Conservation (phyloP, 2,888 invertebrate genomes). For the Carpatolechia fugitivella region DNA sequence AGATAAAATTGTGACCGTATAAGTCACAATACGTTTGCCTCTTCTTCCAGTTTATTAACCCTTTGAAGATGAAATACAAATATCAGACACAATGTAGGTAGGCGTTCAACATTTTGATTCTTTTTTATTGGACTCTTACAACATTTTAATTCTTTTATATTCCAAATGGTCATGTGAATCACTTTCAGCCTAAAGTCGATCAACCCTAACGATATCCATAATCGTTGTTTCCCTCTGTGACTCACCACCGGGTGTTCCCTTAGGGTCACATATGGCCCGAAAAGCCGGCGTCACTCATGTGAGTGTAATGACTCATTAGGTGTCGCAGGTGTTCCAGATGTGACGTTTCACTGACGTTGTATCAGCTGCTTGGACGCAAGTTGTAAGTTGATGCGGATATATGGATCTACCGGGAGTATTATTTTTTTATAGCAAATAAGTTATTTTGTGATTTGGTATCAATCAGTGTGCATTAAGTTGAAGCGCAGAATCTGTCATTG, state of each 20-base stretch:
- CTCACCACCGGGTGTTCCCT: conserved; percentile 28
- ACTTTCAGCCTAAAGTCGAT: conserved; percentile 3
- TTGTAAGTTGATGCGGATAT: background rate
- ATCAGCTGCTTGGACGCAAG: background rate
- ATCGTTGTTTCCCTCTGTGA: conserved; percentile 21
- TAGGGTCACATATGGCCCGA: conserved; percentile 32
- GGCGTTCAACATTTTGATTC: background rate
- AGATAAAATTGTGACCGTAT: no score
- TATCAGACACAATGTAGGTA: background rate
- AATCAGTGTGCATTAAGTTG: no score
- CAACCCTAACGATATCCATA: conserved; percentile 10
- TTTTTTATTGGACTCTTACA: no score
- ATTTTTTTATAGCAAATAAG: no score
- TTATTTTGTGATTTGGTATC: no score
- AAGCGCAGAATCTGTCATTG: no score
- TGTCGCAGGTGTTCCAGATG: conserved; percentile 37
- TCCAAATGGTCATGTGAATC: conserved; percentile 8
- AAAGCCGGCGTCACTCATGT: conserved; percentile 30
- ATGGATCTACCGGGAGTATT: no score
- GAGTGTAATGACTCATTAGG: conserved; percentile 40
- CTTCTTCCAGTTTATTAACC: conserved; percentile 2
- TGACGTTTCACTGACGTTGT: conserved; percentile 23
- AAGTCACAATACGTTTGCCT: background rate
- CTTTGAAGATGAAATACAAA: background rate
- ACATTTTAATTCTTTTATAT: no score